These are phyloP conservation scores for Pseudomyrmex cubaensis DNA, from an alignment of 1,140 invertebrate species.

Conservation along the genomic window DNA sequence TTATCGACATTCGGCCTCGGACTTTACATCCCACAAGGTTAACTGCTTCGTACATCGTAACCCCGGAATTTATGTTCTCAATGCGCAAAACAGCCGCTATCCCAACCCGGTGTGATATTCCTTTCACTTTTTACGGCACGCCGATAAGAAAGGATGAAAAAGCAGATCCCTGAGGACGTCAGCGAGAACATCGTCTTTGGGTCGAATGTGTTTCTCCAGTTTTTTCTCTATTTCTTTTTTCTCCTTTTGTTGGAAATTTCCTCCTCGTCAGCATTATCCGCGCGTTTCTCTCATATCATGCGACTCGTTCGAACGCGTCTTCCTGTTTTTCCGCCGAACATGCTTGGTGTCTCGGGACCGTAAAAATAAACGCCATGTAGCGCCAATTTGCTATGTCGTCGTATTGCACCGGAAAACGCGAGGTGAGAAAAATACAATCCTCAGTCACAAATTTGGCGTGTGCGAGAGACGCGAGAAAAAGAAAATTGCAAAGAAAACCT, in stretches of 20 bases:
- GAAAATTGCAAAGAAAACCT: background rate
- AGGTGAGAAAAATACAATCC: background rate
- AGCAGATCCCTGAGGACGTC: background rate
- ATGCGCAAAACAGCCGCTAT: conserved; percentile 5
- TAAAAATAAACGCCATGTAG: conserved; percentile 12
- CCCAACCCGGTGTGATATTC: background rate
- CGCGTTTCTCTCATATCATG: background rate
- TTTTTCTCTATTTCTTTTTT: background rate
- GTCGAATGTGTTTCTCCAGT: conserved; percentile 4
- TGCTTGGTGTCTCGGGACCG: background rate
- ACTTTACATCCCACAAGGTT: background rate
- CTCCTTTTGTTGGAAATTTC: background rate
- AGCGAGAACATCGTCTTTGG: background rate
- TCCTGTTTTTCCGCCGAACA: conserved; percentile 15
- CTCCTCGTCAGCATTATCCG: conserved; percentile 15
- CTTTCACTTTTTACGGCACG: conserved; percentile 20
- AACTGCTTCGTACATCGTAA: conserved; percentile 29
- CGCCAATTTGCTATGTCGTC: background rate
- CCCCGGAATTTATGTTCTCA: conserved; percentile 19
- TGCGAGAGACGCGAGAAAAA: background rate
- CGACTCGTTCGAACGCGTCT: background rate
- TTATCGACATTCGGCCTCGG: background rate
- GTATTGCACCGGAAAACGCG: background rate
- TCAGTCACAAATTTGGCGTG: too few species aligned
- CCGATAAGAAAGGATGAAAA: conserved; percentile 21